Percentiles rank a stretch among this genome's conserved stretches.
These are phyloP conservation scores for Augochlorella aurata DNA, from an alignment of 2,888 invertebrate genomes.

Conservation along the genomic window DNA sequence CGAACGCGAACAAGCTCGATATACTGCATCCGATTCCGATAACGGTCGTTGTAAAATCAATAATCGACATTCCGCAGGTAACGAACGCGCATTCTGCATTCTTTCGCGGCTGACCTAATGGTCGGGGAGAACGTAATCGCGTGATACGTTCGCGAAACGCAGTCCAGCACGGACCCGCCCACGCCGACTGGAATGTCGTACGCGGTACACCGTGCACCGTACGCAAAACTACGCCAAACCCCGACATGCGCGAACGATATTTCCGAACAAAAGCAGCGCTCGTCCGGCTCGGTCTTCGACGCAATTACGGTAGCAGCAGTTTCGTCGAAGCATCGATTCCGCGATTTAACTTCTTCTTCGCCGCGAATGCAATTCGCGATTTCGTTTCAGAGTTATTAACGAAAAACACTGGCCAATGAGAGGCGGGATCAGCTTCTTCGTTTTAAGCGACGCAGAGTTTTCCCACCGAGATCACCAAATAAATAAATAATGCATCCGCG, in stretches of 20 bases:
- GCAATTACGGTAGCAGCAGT: no score
- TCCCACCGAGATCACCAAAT: no score
- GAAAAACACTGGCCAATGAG: no score
- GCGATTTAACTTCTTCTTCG: no score
- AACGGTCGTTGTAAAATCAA: conserved; percentile 52
- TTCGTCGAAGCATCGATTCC: no score
- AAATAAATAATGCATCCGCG: no score
- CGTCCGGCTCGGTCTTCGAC: not conserved
- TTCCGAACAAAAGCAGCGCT: not conserved
- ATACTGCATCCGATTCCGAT: conserved; percentile 42
- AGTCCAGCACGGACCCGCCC: conserved; percentile 47
- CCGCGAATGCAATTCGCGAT: no score
- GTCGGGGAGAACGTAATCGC: conserved; percentile 55
- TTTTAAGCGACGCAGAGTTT: no score
- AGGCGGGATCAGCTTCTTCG: no score
- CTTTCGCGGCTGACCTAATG: conserved; percentile 54
- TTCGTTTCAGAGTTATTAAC: no score
- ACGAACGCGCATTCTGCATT: conserved; percentile 59
- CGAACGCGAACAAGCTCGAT: conserved; percentile 10
- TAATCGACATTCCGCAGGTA: conserved; percentile 62
- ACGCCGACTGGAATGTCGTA: conserved; percentile 57
- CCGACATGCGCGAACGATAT: not conserved
- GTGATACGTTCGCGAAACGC: conserved; percentile 65
- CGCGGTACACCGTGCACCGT: conserved; percentile 1
- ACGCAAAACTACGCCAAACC: not conserved